phyloP scores from a whole-genome alignment of 2,797 vertebrate species.

The Kryptolebias ocellatus region DNA sequence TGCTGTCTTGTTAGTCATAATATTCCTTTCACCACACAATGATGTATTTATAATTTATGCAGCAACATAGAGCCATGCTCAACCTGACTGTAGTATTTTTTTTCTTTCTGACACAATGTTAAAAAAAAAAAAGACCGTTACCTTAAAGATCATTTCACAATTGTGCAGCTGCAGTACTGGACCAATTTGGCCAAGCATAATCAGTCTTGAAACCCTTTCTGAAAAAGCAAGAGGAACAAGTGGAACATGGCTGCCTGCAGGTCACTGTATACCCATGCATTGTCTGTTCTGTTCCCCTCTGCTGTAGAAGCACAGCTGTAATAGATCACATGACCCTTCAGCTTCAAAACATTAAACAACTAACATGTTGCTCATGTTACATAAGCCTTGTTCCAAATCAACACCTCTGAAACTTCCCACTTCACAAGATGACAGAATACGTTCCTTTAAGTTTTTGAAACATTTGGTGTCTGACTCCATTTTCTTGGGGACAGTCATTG shows the following conservation, averaged over 20 bases:
- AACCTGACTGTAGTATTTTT: slow-evolving; percentile 7
- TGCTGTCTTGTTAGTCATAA: slow-evolving; percentile 52
- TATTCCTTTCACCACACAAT: slow-evolving; percentile 31
- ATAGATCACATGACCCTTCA: too few relatives aligned
- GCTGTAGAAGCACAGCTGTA: neutral
- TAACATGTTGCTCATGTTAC: neutral
- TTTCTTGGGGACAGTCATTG: neutral
- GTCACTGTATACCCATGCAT: neutral
- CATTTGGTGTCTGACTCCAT: neutral
- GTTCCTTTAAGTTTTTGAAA: neutral
- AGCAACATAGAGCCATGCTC: slow-evolving; percentile 5
- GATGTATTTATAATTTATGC: slow-evolving; percentile 44
- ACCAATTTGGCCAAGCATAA: neutral
- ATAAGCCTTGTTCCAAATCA: neutral
- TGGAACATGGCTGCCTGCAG: neutral
- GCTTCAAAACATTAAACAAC: neutral
- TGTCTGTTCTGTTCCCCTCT: neutral
- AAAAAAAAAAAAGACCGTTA: neutral
- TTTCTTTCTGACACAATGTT: neutral
- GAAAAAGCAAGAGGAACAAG: neutral
- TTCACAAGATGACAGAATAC: neutral
- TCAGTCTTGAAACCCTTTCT: neutral
- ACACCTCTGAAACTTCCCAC: neutral
- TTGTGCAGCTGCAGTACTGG: neutral
- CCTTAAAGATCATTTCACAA: neutral